Base-by-base conservation (phyloP, 1,140 invertebrate species). In the Nasonia longicornis region DNA sequence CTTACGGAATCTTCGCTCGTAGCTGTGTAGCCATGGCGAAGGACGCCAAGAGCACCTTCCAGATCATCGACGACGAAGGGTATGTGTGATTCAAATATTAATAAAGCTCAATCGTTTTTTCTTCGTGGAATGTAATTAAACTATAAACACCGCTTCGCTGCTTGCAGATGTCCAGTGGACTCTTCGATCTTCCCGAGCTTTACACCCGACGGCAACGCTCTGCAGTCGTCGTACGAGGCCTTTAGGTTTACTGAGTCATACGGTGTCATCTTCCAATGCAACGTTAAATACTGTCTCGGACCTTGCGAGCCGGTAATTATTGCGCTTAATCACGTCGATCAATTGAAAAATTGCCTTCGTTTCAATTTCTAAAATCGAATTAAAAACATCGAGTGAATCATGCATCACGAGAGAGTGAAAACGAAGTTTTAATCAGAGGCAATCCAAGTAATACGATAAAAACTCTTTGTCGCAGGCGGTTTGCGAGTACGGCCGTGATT, bases 21-120 rank as follows among this genome's bases (percentile, higher is more conserved):
- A 98, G 96, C 88, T 98, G 97, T 88, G 96, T 98, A 35, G 97
- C 97, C 52, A 98, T 98, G 97, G 97, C 97, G 64, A 98, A 98
- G 90, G 97, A 98, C 88, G 97, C 97, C 0, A 96, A 97, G 91
- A 98, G 96, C 87, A 98, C 97, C 22, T 98, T 98, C 93, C 96
- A 97, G 87, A 98, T 98, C 86, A 98, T 98, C 86, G 97, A 98
- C 85, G 97, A 98, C 87, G 96, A 97, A 89, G 97, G 97, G 95
- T 96, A 86, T 90, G 29, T 22, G 12, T n/a, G 7, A 31, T n/a
- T 3, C 16, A 20, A 29, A 12, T 26, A 26, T 4, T 31, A 58
- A 52, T 58, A 8, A 45, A 7, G 8, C 6, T 8, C 0, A 42
- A 42, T 8, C 10, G 29, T 35, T 72, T 14, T 2, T 1, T 66